Base-by-base conservation (phyloP, 2,888 invertebrate genomes). In the Phaedon cochleariae region DNA sequence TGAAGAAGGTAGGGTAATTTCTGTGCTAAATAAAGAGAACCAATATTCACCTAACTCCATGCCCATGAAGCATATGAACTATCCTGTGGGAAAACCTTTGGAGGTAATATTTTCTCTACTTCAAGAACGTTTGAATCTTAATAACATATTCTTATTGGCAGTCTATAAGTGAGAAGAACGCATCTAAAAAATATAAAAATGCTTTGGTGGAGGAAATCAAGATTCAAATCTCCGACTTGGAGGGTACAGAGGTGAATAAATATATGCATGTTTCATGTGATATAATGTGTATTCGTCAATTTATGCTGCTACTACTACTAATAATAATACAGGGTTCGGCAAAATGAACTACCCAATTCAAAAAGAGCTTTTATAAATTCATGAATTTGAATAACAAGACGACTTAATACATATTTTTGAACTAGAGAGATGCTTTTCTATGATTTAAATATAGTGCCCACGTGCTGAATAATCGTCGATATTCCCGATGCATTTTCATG, bases 21-120 rank as follows among this genome's bases (percentile, higher is more conserved):
- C 80, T 22, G 62, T 66, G n/a, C 65, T 65, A n/a, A n/a, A n/a
- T 17, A 77, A 79, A 48, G 76, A 76, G 26, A 75, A 79, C 37
- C 81, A 79, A 68, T 74, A 77, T 45, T 76, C 79, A 6, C 76
- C 81, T n/a, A 73, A 72, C 46, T 63, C 74, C 17, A 65, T 71
- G 5, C 67, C 74, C 4, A 62, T 79, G 20, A 81, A 81, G 70
- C 77, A 82, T 0, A 84, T 88, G 3, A 90, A 91, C 80, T 92
- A 91, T 80, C 91, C 92, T 0, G 88, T 92, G 45, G 94, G 93
- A 48, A 94, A 92, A 83, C 93, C 95, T 0, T 84, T 95, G 46
- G 93, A 94, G 88, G 94, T 94, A 84, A 81, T 81, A 15, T 51
- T 29, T 1, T 34, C 12, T 18, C 12, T 2, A 34, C 2, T 34